Base-by-base conservation (phyloP, 35 echinoderm and acorn worm genomes). In the Apostichopus japonicus region DNA sequence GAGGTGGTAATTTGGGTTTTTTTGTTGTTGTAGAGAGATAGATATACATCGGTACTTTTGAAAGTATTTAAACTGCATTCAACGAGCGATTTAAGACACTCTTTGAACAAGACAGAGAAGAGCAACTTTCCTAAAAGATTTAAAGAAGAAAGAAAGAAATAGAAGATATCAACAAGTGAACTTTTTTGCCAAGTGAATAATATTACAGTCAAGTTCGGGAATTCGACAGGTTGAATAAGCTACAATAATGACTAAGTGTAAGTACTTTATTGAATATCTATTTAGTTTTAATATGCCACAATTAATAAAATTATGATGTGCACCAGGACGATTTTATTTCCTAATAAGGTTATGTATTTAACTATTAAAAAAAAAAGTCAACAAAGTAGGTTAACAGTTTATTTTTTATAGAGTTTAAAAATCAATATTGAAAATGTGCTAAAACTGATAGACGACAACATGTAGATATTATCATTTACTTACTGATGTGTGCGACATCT, bases 231-330 rank as follows among this genome's bases (percentile, higher is more conserved):
- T 19, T 19, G 71, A 19, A 23, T 19, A 75, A 23, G 17, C 71
- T 75, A 75, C 17, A 21, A n/a, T 19, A 24, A 89, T 89, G 86
- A 89, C 86, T 23, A 89, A 89, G 86, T 89, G 86, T 89, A 51
- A 52, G 54, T 56, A 82, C 13, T 2, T 54, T 82, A 82, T 78
- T 44, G 17, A 78, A 23, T 78, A 23, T 78, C 17, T 44, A 24
- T 17, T 78, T 23, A 44, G 2, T 24, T 9, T 78, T 23, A 78
- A 23, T 78, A 78, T 24, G 6, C 21, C 77, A 44, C 2, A 44
- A 44, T 44, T 44, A 44, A 44, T 44, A 44, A 44, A 44, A 44
- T 44, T 44, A 44, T 44, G 33, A 44, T 44, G 33, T 44, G 33
- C 33, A 1, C 33, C 33, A 44, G 0, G 33, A 44, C 33, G 33